These are phyloP conservation scores for Sturnira hondurensis DNA, from an alignment of 2,113 vertebrate genomes.

Conservation along the genomic window DNA sequence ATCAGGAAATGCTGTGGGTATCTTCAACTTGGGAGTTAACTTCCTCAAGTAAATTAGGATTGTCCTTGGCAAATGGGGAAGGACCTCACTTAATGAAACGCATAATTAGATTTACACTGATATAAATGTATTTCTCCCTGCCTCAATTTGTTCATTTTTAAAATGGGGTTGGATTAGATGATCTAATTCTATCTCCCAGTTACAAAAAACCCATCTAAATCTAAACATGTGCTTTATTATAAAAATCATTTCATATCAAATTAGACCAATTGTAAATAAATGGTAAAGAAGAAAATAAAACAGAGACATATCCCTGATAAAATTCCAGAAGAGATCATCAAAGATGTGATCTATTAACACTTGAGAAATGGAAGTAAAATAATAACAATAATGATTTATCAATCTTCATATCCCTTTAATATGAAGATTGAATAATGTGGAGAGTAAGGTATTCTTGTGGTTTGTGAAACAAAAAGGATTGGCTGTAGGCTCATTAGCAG, in stretches of 20 bases:
- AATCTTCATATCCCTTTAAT: not conserved
- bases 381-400: not conserved
- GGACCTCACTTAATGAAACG: conserved; percentile 54
- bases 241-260: not conserved
- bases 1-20: conserved; percentile 45
- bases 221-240: not conserved
- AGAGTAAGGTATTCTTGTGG: not conserved
- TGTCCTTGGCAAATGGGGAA: conserved; percentile 63
- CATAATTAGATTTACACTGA: conserved; percentile 57
- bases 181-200: conserved; percentile 2
- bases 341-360: not conserved
- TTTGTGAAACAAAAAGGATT: not conserved
- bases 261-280: not conserved
- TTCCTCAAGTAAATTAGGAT: conserved; percentile 56
- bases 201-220: not conserved
- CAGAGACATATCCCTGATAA: not conserved
- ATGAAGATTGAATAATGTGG: not conserved
- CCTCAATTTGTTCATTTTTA: conserved; percentile 49
- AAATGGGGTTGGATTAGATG: conserved; percentile 34
- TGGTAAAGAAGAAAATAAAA: not conserved
- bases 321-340: not conserved
- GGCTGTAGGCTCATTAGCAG: not conserved
- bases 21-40: conserved; percentile 62
- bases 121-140: conserved; percentile 41
- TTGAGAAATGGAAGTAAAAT: conserved; percentile 1